phyloP scores from a whole-genome alignment of 2,888 invertebrate species.

The Dichetophora obliterata region DNA sequence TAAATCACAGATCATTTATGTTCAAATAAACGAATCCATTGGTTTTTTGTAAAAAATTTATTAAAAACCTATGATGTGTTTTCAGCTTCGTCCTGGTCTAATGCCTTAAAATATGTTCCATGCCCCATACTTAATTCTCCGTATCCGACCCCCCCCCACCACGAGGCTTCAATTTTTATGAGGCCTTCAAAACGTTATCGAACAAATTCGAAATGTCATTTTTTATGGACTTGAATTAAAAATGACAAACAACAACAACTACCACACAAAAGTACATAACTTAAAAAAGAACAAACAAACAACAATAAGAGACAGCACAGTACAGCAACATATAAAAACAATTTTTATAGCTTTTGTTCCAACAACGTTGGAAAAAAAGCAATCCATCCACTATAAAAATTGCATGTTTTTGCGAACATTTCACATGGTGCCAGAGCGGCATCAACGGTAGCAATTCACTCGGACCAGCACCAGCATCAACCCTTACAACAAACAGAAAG shows the following conservation, averaged over 20 bases:
- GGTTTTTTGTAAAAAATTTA: too few relatives aligned
- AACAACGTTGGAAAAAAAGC: constrained; percentile 4
- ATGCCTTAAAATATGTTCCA: not conserved
- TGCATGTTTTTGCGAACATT: constrained; percentile 10
- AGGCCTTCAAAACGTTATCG: constrained; percentile 46
- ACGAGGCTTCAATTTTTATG: constrained; percentile 36
- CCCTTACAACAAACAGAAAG: not conserved
- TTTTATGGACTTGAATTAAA: constrained; percentile 46
- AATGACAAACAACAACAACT: constrained; percentile 35
- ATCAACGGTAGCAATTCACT: constrained; percentile 10
- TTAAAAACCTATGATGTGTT: too few relatives aligned
- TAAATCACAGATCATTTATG: too few relatives aligned
- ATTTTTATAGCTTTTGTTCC: constrained; percentile 41
- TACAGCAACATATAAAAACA: constrained; percentile 9
- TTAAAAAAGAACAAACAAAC: constrained; percentile 6
- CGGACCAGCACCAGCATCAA: constrained; percentile 15
- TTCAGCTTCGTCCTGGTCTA: too few relatives aligned
- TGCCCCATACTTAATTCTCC: not conserved
- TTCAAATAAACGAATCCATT: too few relatives aligned
- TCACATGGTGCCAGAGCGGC: constrained; percentile 1
- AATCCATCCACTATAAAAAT: not conserved
- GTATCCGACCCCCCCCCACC: not conserved
- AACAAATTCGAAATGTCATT: constrained; percentile 47
- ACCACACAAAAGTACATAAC: constrained; percentile 4
- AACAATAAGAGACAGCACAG: not conserved